Evolutionary conservation across 2,797 vertebrate genomes (phyloP).

Genomic region (Prionace glauca): DNA sequence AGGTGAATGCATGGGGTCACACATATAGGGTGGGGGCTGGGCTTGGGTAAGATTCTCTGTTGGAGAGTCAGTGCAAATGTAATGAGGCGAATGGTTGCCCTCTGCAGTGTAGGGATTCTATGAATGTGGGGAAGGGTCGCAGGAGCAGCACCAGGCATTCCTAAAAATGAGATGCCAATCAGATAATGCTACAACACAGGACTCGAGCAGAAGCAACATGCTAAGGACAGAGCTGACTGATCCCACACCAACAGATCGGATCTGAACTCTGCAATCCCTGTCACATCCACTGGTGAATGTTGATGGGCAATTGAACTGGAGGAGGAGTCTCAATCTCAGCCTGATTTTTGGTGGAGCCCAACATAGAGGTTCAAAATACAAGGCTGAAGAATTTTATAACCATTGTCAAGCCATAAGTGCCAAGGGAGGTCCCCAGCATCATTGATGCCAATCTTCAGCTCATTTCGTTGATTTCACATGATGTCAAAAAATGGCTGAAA

Average conservation of each 20-base stretch:
- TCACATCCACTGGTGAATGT: background rate
- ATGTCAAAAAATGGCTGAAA: background rate
- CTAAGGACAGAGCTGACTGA: background rate
- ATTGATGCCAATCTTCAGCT: background rate
- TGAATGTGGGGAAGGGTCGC: too few species aligned
- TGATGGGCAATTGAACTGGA: background rate
- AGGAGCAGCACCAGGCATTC: too few species aligned
- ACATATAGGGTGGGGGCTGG: too few species aligned
- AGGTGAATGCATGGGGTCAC: too few species aligned
- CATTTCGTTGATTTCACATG: background rate
- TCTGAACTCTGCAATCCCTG: background rate
- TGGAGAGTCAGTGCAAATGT: too few species aligned
- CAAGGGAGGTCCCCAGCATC: background rate
- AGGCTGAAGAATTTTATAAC: background rate
- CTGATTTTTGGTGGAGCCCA: background rate
- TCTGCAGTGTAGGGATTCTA: too few species aligned
- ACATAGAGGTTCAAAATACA: too few species aligned
- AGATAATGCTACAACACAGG: background rate
- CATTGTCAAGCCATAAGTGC: background rate
- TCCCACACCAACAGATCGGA: background rate
- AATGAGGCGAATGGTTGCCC: too few species aligned
- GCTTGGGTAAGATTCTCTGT: too few species aligned
- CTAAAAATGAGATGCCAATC: too few species aligned
- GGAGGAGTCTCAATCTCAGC: background rate
- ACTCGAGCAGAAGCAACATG: background rate